These are phyloP conservation scores for Sebastes jordani DNA, from an alignment of 2,797 vertebrate species.

Conservation along the genomic window DNA sequence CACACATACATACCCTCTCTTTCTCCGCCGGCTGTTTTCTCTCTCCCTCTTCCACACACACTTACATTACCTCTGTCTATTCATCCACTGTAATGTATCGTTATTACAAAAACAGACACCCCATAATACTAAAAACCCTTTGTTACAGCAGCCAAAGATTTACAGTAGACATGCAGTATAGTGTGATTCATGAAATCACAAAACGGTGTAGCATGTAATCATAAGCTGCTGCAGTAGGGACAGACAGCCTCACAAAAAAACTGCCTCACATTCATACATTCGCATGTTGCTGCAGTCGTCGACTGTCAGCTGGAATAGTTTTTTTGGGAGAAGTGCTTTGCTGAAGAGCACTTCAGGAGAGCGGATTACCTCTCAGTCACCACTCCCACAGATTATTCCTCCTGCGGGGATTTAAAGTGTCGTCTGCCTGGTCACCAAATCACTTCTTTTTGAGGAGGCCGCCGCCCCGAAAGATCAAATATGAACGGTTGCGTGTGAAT, in stretches of 20 bases:
- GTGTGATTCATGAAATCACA: constrained; percentile 44
- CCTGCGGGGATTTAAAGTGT: constrained; percentile 53
- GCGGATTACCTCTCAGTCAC: constrained; percentile 65
- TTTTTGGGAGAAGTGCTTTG: constrained; percentile 54
- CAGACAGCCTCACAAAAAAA: not conserved
- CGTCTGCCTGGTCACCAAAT: constrained; percentile 50
- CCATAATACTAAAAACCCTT: constrained; percentile 34
- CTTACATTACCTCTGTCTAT: constrained; percentile 38
- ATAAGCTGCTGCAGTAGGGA: constrained; percentile 26
- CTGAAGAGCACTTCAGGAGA: constrained; percentile 71
- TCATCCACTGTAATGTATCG: constrained; percentile 47
- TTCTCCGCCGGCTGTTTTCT: constrained; percentile 6
- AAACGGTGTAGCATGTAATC: constrained; percentile 31
- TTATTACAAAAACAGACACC: constrained; percentile 60
- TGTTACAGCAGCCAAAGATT: constrained; percentile 45
- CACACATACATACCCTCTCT: constrained; percentile 33
- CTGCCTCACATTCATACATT: constrained; percentile 9
- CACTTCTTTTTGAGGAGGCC: constrained; percentile 33
- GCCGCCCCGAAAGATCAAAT: constrained; percentile 26
- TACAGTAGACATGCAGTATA: constrained; percentile 19
- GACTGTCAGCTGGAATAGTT: constrained; percentile 27
- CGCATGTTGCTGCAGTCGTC: constrained; percentile 13
- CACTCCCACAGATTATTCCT: constrained; percentile 51
- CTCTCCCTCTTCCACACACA: constrained; percentile 15
- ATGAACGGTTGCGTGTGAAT: constrained; percentile 26